Conservation (phyloP, 2,797 vertebrate species). For the Oophaga sylvatica region DNA sequence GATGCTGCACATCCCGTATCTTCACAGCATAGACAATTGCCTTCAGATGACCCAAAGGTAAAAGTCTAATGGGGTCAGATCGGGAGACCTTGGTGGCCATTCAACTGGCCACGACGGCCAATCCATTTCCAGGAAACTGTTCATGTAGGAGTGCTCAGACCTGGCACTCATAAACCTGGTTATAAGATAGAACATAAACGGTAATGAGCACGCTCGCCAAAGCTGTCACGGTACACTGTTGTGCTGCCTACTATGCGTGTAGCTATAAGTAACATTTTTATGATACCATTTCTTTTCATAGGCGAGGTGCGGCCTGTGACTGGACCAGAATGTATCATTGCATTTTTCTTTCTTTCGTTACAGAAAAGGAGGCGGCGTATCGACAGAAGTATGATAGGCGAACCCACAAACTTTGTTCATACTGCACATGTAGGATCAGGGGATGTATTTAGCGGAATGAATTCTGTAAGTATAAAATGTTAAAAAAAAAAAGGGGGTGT, state of each 20-base stretch:
- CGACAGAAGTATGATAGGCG: constrained; percentile 86
- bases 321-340: background rate
- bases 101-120: no score
- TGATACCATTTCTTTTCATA: background rate
- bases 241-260: background rate
- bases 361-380: constrained; percentile 84
- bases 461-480: constrained; percentile 78
- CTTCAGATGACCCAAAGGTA: no score
- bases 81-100: no score
- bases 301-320: no score
- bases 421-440: constrained; percentile 84
- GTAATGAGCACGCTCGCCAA: background rate
- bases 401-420: constrained; percentile 88
- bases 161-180: background rate
- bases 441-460: constrained; percentile 85
- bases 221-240: background rate
- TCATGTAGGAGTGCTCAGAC: no score
- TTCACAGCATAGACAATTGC: no score
- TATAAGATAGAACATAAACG: background rate
- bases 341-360: constrained; percentile 14
- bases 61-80: no score
- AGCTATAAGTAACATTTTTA: background rate
- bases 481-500: background rate
- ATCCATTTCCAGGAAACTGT: no score
- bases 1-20: no score